phyloP scores from a whole-genome alignment of 2,113 vertebrate species.

The Rattus rattus region DNA sequence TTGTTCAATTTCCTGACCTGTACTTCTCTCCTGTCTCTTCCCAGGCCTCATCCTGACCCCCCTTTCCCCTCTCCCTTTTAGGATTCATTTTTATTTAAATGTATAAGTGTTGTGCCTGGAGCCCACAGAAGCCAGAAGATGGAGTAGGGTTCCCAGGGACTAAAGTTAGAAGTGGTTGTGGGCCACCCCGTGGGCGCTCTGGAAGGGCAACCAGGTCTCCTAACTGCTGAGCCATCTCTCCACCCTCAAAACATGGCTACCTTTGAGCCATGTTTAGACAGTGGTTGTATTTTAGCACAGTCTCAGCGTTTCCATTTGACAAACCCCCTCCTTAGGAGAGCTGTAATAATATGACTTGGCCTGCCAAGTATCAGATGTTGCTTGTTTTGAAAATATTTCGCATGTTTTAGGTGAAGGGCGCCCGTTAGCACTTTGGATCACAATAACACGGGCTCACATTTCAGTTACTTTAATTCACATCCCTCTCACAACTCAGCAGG shows the following conservation, averaged over 20 bases:
- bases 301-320: not conserved
- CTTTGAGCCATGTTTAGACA: constrained; percentile 10
- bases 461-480: constrained; percentile 61
- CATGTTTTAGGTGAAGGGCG: constrained; percentile 60
- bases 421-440: constrained; percentile 53
- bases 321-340: constrained; percentile 8
- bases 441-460: constrained; percentile 40
- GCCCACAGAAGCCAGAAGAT: not conserved
- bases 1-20: too few relatives aligned
- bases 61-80: not conserved
- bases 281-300: constrained; percentile 52
- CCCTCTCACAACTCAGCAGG: not conserved
- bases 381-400: constrained; percentile 79
- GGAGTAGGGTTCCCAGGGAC: not conserved
- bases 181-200: not conserved
- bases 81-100: not conserved
- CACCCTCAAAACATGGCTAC: not conserved
- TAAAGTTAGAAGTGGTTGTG: not conserved
- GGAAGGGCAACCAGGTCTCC: not conserved
- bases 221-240: not conserved
- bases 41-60: too few relatives aligned
- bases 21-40: too few relatives aligned
- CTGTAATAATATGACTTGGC: not conserved
- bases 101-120: not conserved
- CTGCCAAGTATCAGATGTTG: constrained; percentile 37